These are phyloP conservation scores for Ictalurus punctatus DNA, from an alignment of 2,113 vertebrate species.

Conservation along the genomic window DNA sequence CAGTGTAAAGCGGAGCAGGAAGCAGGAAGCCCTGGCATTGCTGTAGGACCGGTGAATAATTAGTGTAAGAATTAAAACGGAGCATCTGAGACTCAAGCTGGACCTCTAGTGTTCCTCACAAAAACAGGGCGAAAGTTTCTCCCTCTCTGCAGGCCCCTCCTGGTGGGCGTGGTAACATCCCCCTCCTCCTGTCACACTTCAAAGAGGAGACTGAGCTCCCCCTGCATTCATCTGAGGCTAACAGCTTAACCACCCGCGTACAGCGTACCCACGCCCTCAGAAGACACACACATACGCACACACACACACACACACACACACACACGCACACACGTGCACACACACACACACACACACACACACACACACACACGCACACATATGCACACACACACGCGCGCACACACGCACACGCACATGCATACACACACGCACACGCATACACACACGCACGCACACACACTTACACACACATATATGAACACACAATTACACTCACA, in stretches of 20 bases:
- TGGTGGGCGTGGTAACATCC: conserved; percentile 69
- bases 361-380: neutral
- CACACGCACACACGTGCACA: neutral
- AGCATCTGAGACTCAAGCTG: conserved; percentile 55
- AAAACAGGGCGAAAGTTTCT: conserved; percentile 49
- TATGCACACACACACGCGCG: neutral
- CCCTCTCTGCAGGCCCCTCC: conserved; percentile 48
- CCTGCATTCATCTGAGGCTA: conserved; percentile 61
- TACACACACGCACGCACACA: too few species aligned
- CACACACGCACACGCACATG: neutral
- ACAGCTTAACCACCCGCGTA: conserved; percentile 61
- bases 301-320: conserved; percentile 7
- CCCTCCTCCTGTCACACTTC: conserved; percentile 68
- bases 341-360: neutral
- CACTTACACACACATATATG: neutral
- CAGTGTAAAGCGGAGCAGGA: neutral
- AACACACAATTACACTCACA: neutral
- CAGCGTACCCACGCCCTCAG: conserved; percentile 59
- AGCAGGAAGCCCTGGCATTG: neutral
- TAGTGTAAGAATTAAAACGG: conserved; percentile 31
- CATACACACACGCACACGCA: too few species aligned
- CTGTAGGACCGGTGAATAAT: conserved; percentile 27
- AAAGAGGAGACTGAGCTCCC: conserved; percentile 72
- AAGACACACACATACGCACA: conserved; percentile 15
- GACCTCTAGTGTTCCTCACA: conserved; percentile 53